Base-by-base conservation (phyloP, 2,797 vertebrate species). In the Menidia menidia region DNA sequence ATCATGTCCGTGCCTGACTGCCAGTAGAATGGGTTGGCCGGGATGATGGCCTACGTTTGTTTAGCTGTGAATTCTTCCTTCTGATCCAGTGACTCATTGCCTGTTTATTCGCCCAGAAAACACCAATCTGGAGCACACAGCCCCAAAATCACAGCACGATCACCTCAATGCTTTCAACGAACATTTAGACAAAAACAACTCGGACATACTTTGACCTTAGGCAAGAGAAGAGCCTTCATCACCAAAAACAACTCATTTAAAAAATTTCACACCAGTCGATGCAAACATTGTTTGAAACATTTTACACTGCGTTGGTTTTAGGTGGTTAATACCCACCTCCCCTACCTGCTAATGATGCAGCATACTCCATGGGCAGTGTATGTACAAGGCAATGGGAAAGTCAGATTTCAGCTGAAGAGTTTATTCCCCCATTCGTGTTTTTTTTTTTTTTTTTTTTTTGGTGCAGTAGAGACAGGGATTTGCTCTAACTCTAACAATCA, bases 11-110 rank as follows among this genome's bases (percentile, higher is more conserved):
- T 63, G 80, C 64, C 55, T 70, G 70, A 66, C 64, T 88, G 87
- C 86, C 77, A 88, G 87, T 43, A 60, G 69, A 85, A 74, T 90
- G 80, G 77, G 83, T 57, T 68, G 77, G 81, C 73, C 73, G 89
- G 85, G 83, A 81, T 76, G 76, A 73, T 84, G 81, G 83, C 82
- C 81, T 82, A 87, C 76, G 87, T 92, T 89, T 90, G 87, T 89
- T 90, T 90, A 89, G 88, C 84, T 88, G 85, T 63, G 82, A 90
- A 88, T 90, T 89, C 82, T 87, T 88, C 77, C 77, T 88, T 70
- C 68, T 66, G 83, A 88, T 90, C 77, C 87, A 91, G 47, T 90
- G 86, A 91, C 81, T 91, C 88, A 87, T 78, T 85, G 84, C 69
- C 79, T 88, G 87, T 71, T 68, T 69, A 33, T 64, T 73, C 77